A percentile compares a stretch with the other conserved stretches of the same genome.
Evolutionary conservation across 1,140 invertebrate genomes (phyloP).

Genomic region (Diachasma alloeum): DNA sequence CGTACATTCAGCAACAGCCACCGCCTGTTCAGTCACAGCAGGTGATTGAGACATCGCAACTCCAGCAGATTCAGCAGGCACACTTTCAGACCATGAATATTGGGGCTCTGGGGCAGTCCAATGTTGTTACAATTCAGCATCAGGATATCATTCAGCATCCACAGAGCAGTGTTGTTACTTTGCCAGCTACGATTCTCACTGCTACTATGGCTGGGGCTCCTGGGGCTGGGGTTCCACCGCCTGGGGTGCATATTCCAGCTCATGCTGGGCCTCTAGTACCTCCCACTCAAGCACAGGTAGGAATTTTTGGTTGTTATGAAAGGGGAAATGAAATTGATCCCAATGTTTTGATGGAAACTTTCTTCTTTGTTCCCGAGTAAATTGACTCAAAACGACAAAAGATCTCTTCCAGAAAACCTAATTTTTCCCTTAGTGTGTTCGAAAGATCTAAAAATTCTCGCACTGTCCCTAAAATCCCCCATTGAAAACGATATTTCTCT

Average conservation of each 20-base stretch:
- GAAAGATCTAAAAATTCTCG: too few species aligned
- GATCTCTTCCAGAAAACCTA: too few species aligned
- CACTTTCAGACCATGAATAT: slow-evolving; percentile 66
- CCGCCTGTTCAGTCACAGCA: slow-evolving; percentile 59
- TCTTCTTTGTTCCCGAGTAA: too few species aligned
- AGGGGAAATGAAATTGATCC: not conserved
- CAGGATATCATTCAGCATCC: slow-evolving; percentile 64
- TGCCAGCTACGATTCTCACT: slow-evolving; percentile 61
- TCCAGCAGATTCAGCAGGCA: slow-evolving; percentile 57
- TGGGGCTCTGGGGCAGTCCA: slow-evolving; percentile 60
- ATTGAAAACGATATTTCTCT: too few species aligned
- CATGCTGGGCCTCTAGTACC: slow-evolving; percentile 58
- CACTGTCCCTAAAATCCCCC: too few species aligned
- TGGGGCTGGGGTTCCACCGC: slow-evolving; percentile 52
- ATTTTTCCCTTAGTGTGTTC: too few species aligned
- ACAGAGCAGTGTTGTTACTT: slow-evolving; percentile 59
- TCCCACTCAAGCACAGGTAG: slow-evolving; percentile 57
- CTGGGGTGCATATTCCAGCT: slow-evolving; percentile 56
- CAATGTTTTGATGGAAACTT: not conserved
- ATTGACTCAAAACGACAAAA: too few species aligned
- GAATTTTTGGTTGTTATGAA: slow-evolving; percentile 11
- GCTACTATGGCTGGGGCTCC: slow-evolving; percentile 59
- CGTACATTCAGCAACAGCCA: slow-evolving; percentile 69
- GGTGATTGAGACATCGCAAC: slow-evolving; percentile 54
- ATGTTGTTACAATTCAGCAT: slow-evolving; percentile 63